Base-by-base conservation (phyloP, 2,888 invertebrate genomes). In the Girardia tigrina region DNA sequence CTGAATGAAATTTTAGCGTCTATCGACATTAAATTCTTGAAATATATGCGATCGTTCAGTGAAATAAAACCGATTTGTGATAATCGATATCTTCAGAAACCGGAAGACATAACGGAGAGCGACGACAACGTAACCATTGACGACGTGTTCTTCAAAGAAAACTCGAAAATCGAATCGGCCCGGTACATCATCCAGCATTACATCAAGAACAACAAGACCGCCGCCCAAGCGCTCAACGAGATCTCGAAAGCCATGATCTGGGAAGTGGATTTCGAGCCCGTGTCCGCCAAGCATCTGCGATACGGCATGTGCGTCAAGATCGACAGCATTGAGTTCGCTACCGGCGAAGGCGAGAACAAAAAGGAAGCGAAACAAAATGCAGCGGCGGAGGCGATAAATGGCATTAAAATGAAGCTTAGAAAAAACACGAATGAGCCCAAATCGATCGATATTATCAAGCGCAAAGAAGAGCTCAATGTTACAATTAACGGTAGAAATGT, bases 301-400 rank as follows among this genome's bases (percentile, higher is more conserved):
- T 74, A 74, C 28, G 74, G 56, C 4, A 74, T 74, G 74, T 26
- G 56, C 4, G 42, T 42, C 26, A 23, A 16, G 16, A 23, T 74
- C 2, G 26, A 56, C 28, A 69, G 28, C 1, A 42, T 23, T 14
- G 74, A 74, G 27, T 28, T 74, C 26, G 56, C 42, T n/a, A 26
- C 27, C 26, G 74, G 74, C 2, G 74, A 74, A 56, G 74, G 74
- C 2, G 74, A 74, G n/a, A 74, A 74, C 26, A 74, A 74, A 69
- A 42, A 74, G 26, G 28, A 26, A 26, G 74, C 74, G 56, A 74
- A 74, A 28, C 36, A 56, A 28, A 74, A 74, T 56, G 74, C 74
- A 4, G 74, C 74, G n/a, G 26, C 26, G 2, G 74, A 74, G 28
- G 42, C 74, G 14, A 74, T 74, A n/a, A 26, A 20, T 26, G 74